Evolutionary conservation across 2,888 invertebrate species (phyloP).

Genomic region (Lasioglossum zephyrum): DNA sequence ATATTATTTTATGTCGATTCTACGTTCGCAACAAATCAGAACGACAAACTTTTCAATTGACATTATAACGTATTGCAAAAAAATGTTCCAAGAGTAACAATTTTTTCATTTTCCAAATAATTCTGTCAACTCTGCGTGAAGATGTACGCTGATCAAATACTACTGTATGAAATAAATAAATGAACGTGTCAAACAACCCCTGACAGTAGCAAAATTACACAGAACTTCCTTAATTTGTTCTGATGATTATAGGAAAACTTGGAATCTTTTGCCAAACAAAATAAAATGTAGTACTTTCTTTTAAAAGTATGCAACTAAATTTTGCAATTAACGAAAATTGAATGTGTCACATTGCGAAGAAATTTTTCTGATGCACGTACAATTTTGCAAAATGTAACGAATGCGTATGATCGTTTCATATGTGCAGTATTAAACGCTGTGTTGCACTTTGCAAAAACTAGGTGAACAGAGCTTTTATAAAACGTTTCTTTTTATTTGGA

Average conservation of each 20-base stretch:
- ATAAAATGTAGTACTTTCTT: background rate
- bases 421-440: background rate
- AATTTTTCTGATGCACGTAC: background rate
- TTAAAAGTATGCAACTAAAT: background rate
- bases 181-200: background rate
- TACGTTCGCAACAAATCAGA: background rate
- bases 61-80: background rate
- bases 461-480: background rate
- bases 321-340: background rate
- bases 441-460: background rate
- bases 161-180: background rate
- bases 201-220: background rate
- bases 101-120: background rate
- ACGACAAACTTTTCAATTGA: background rate
- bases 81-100: background rate
- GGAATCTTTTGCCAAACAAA: background rate
- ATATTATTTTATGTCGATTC: background rate
- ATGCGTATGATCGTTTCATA: background rate
- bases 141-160: background rate
- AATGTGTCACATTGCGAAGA: background rate
- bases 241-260: background rate
- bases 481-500: constrained; percentile 1
- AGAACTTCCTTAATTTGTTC: background rate
- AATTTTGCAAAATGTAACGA: background rate
- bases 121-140: background rate